Conservation (phyloP, 2,888 invertebrate genomes). For the Aphidius colemani region DNA sequence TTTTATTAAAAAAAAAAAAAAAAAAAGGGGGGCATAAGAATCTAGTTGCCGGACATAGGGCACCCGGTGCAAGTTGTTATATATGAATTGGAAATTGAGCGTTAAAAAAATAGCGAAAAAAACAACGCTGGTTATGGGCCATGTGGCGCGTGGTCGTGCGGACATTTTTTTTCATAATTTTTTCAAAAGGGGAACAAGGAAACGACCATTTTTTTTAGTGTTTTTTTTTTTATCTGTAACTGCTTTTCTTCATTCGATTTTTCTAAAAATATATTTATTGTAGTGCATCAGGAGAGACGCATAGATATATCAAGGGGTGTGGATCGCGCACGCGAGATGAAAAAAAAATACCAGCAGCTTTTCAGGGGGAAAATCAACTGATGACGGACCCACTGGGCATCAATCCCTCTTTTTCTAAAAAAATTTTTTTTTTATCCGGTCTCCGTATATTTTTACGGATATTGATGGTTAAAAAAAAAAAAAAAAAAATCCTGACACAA, state of each 20-base stretch:
- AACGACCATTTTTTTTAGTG: conserved; percentile 23
- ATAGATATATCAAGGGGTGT: conserved; percentile 31
- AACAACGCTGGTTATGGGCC: conserved; percentile 43
- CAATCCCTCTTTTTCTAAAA: conserved; percentile 25
- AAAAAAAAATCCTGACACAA: conserved; percentile 34
- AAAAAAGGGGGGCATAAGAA: too few species aligned
- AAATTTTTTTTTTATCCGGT: conserved; percentile 26
- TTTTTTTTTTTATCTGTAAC: conserved; percentile 28
- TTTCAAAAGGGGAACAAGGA: conserved; percentile 21
- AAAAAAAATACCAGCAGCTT: conserved; percentile 30
- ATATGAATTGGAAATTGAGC: conserved; percentile 41
- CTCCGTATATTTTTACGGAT: conserved; percentile 30
- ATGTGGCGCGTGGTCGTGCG: conserved; percentile 50
- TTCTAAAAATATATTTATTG: conserved; percentile 19
- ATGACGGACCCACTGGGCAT: conserved; percentile 30
- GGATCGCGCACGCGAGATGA: conserved; percentile 14
- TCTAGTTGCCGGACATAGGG: conserved; percentile 47
- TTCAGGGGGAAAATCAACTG: conserved; percentile 18
- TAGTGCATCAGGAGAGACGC: conserved; percentile 28
- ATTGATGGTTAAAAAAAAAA: neutral
- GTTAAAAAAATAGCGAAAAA: conserved; percentile 42
- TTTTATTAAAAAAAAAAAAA: too few species aligned
- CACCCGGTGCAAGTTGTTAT: conserved; percentile 37
- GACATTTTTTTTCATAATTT: conserved; percentile 26
- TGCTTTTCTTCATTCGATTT: conserved; percentile 22